Percentiles rank a stretch among this genome's conserved stretches.
phyloP scores from a whole-genome alignment of 2,113 vertebrate species.

The Trematomus loennbergii region DNA sequence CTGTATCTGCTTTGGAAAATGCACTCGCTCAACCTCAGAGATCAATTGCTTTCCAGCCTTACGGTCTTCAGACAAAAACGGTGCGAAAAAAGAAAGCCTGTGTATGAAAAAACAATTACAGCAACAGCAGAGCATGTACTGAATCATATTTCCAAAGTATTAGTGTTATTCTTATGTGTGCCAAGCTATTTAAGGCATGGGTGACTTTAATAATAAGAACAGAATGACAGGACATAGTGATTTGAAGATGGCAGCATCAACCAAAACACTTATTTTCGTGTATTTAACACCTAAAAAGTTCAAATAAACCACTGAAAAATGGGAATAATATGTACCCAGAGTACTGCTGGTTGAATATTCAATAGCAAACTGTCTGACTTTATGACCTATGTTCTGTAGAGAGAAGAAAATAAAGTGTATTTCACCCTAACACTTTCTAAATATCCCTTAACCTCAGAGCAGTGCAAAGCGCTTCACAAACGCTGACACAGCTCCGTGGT shows the following conservation, averaged over 20 bases:
- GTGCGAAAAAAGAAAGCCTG: constrained; percentile 14
- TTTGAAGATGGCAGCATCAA: background rate
- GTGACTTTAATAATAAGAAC: constrained; percentile 15
- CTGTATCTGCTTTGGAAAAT: constrained; percentile 73
- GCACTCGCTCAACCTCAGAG: constrained; percentile 67
- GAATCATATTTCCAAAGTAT: constrained; percentile 40
- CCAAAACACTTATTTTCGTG: background rate
- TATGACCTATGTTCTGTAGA: background rate
- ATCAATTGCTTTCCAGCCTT: constrained; percentile 65
- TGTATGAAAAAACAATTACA: constrained; percentile 42
- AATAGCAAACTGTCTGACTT: background rate
- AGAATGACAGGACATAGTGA: background rate
- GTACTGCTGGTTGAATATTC: background rate
- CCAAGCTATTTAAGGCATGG: constrained; percentile 24
- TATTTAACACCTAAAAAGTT: background rate
- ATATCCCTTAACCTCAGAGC: background rate
- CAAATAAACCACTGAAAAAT: background rate
- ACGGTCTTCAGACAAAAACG: constrained; percentile 50
- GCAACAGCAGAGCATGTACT: constrained; percentile 1
- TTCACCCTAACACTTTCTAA: background rate
- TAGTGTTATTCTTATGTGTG: constrained; percentile 12
- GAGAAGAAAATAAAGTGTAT: background rate
- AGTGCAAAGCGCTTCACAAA: background rate
- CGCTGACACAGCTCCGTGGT: background rate
- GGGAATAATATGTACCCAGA: too few species aligned